These are phyloP conservation scores for Petaurus breviceps DNA, from an alignment of 2,113 vertebrate species.

Conservation along the genomic window DNA sequence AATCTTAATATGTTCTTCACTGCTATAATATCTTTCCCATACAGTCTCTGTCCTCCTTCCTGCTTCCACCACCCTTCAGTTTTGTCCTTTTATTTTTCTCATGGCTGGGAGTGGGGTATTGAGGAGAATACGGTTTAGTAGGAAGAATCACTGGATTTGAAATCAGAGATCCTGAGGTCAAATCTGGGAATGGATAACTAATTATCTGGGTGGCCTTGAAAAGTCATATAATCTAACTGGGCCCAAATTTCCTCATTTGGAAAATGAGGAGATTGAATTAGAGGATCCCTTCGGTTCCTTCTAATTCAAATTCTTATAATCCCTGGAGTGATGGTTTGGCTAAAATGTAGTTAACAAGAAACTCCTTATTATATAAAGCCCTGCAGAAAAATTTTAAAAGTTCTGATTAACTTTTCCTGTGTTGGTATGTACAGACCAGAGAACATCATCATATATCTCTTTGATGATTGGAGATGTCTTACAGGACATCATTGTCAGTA, in stretches of 20 bases:
- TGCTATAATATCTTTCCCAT: background rate
- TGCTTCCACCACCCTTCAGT: background rate
- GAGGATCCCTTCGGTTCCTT: background rate
- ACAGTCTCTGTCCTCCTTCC: background rate
- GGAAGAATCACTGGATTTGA: background rate
- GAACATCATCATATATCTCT: conserved; percentile 23
- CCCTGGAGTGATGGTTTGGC: background rate
- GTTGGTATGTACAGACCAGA: conserved; percentile 10
- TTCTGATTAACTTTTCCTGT: background rate
- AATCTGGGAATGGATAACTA: background rate
- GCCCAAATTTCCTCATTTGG: background rate
- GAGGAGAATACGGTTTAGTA: background rate
- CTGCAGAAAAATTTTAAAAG: background rate
- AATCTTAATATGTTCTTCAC: background rate
- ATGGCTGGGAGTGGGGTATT: background rate
- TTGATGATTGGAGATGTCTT: conserved; percentile 25
- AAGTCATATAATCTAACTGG: background rate
- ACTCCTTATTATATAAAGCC: background rate
- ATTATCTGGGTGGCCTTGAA: background rate
- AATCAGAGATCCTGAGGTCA: background rate
- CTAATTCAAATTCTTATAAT: background rate
- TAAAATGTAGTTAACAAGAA: background rate
- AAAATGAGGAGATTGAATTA: background rate
- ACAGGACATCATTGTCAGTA: conserved; percentile 16
- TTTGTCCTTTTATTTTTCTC: background rate